phyloP scores from a whole-genome alignment of 2,797 vertebrate genomes.

The Fratercula arctica region DNA sequence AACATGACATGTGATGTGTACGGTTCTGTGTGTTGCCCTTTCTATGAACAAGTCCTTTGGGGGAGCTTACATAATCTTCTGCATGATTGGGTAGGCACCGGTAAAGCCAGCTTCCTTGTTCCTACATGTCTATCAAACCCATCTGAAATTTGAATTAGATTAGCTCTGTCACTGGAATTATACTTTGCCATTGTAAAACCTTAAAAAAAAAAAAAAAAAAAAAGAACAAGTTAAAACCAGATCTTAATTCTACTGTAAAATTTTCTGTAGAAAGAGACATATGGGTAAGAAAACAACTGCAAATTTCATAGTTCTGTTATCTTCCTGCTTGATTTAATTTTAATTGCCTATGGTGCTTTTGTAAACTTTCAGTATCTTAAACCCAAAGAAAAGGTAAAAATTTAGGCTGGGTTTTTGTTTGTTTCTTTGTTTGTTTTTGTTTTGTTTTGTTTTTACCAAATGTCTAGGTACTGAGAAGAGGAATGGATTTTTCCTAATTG shows the following conservation, averaged over 20 bases:
- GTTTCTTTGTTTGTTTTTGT: neutral
- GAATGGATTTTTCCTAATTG: neutral
- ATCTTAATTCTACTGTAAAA: neutral
- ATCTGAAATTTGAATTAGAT: neutral
- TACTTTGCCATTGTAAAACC: neutral
- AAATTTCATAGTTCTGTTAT: neutral
- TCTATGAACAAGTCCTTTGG: neutral
- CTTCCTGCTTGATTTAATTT: neutral
- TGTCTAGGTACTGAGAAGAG: neutral
- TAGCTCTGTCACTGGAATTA: neutral
- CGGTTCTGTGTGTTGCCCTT: neutral
- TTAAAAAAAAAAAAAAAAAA: neutral
- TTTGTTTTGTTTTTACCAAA: neutral
- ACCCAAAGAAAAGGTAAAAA: neutral
- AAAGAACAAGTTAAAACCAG: neutral
- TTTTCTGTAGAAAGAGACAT: neutral
- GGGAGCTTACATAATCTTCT: conserved; percentile 16
- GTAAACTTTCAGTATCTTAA: neutral
- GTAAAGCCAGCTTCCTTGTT: neutral
- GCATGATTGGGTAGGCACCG: neutral
- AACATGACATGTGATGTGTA: neutral
- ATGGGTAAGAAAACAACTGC: neutral
- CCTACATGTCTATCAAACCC: neutral
- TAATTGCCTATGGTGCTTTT: neutral
- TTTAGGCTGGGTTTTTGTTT: neutral